These are phyloP conservation scores for Megaptera novaeangliae DNA, from an alignment of 2,113 vertebrate genomes.

Conservation along the genomic window DNA sequence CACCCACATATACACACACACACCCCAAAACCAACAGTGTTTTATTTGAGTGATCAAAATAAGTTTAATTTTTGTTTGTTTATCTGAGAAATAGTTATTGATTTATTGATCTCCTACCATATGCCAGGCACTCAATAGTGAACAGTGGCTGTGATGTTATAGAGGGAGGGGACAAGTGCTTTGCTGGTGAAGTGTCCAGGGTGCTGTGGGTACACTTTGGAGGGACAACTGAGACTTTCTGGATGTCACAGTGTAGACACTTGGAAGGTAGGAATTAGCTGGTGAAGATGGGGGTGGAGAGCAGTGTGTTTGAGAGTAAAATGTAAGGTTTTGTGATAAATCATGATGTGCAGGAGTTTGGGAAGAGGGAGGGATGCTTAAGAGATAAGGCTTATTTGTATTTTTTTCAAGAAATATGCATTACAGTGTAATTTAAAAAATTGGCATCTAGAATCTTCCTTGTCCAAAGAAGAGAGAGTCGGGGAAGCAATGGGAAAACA, in stretches of 20 bases:
- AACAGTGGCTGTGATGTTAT: fast-evolving
- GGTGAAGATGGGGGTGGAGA: not conserved
- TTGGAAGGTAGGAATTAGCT: not conserved
- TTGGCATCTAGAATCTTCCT: not conserved
- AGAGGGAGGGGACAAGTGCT: not conserved
- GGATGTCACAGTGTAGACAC: not conserved
- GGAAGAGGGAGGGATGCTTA: not conserved
- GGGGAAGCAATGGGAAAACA: not conserved
- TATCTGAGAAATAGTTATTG: not conserved
- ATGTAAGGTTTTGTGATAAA: not conserved
- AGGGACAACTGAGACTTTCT: not conserved
- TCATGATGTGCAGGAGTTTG: not conserved
- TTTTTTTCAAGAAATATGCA: not conserved
- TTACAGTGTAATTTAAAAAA: not conserved
- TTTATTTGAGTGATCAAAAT: not conserved
- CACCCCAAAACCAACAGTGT: not conserved
- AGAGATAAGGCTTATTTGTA: not conserved
- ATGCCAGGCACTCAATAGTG: not conserved
- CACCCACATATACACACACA: not conserved
- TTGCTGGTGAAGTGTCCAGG: not conserved
- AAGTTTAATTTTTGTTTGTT: not conserved
- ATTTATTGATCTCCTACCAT: not conserved
- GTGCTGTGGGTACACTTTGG: not conserved
- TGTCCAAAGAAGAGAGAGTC: not conserved
- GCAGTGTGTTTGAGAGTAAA: not conserved